phyloP scores from a whole-genome alignment of 2,113 vertebrate genomes.

The Leptobrachium ailaonicum region DNA sequence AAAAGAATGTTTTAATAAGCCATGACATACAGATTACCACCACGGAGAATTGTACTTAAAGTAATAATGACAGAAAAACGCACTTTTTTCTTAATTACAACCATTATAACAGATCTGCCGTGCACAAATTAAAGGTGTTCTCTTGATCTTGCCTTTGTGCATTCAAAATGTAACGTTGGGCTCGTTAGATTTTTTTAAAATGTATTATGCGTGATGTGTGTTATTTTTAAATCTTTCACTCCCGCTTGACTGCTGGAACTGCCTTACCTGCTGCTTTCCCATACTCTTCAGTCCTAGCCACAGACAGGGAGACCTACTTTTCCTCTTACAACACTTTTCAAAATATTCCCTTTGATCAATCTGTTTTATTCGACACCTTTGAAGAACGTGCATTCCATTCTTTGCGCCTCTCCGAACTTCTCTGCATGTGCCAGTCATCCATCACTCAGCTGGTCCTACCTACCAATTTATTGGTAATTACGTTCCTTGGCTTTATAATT shows the following conservation, averaged over 20 bases:
- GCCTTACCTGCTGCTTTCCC: background rate
- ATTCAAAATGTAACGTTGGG: no score
- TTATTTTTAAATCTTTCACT: no score
- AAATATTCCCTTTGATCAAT: background rate
- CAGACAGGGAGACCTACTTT: background rate
- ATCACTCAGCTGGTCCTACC: background rate
- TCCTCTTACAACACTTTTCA: background rate
- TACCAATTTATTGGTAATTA: background rate
- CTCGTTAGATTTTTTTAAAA: no score
- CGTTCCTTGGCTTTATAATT: background rate
- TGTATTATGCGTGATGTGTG: no score
- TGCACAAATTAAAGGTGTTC: no score
- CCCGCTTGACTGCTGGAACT: background rate
- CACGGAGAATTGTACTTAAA: no score
- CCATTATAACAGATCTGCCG: no score
- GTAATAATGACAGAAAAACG: no score
- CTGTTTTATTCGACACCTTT: background rate
- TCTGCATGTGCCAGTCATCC: background rate
- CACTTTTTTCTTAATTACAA: no score
- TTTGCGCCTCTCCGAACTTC: background rate
- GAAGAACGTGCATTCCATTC: background rate
- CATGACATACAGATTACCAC: no score
- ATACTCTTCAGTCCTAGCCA: background rate
- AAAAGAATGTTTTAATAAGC: background rate
- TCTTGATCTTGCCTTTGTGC: no score